Conservation (phyloP, 2,888 invertebrate genomes). For the Achlya flavicornis region DNA sequence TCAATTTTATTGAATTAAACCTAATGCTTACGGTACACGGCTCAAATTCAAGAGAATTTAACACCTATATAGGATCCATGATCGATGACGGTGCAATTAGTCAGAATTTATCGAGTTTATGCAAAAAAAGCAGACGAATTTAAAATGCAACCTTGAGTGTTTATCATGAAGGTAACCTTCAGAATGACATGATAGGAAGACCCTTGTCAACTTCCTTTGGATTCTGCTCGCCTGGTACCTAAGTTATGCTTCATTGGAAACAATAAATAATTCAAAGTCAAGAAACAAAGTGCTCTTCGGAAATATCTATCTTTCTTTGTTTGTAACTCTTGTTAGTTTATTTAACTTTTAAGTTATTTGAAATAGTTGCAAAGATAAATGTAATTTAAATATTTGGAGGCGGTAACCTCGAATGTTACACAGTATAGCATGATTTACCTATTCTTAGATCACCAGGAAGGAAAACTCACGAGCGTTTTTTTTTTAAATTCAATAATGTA, state of each 20-base stretch:
- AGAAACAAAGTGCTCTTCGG: slow-evolving; percentile 16
- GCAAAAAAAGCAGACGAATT: slow-evolving; percentile 2
- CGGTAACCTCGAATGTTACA: too few relatives aligned
- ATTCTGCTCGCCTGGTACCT: slow-evolving; percentile 46
- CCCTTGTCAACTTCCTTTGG: slow-evolving; percentile 63
- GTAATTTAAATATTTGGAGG: too few relatives aligned
- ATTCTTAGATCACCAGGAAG: neutral
- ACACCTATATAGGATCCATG: neutral
- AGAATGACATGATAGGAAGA: slow-evolving; percentile 33
- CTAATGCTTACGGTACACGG: neutral
- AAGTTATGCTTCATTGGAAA: slow-evolving; percentile 58
- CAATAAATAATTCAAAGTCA: slow-evolving; percentile 42
- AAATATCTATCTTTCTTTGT: neutral
- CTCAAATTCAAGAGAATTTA: neutral
- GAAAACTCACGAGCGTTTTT: neutral
- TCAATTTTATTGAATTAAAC: neutral
- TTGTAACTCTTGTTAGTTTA: too few relatives aligned
- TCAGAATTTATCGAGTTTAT: neutral
- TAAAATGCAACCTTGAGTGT: slow-evolving; percentile 31
- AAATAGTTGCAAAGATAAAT: too few relatives aligned
- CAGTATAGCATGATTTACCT: neutral
- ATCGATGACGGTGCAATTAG: neutral
- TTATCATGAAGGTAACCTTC: slow-evolving; percentile 52
- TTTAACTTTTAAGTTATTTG: too few relatives aligned
- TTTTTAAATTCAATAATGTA: neutral